A percentile compares a stretch with the other conserved stretches of the same genome.
phyloP scores from a whole-genome alignment of 2,797 vertebrate genomes.

The Pteropus rufus region DNA sequence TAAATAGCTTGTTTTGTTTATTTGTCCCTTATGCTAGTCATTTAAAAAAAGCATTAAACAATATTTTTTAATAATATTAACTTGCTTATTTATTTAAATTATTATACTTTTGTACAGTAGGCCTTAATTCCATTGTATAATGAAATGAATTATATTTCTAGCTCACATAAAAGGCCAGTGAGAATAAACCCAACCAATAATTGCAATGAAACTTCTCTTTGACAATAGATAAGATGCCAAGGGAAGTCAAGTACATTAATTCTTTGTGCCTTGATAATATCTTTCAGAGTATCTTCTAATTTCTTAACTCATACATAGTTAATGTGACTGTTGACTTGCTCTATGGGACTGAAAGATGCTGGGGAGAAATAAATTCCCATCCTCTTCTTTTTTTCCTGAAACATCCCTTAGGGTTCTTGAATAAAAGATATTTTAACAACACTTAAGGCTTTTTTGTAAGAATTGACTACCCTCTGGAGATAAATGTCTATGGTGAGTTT shows the following conservation, averaged over 20 bases:
- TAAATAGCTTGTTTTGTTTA: neutral
- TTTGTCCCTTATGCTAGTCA: neutral
- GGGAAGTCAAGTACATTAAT: neutral
- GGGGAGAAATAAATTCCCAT: neutral
- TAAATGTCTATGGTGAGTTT: neutral
- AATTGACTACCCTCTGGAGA: neutral
- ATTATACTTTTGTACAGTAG: neutral
- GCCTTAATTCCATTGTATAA: neutral
- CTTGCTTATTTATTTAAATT: neutral
- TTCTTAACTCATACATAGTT: neutral
- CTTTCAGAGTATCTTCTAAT: neutral
- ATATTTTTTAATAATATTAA: constrained; percentile 13
- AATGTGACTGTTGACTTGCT: neutral
- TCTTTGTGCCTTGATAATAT: neutral
- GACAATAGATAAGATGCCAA: neutral
- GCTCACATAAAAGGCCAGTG: neutral
- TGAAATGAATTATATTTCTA: neutral
- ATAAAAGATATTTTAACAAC: constrained; percentile 29
- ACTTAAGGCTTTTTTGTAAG: neutral
- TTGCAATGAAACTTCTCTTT: neutral
- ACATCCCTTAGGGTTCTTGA: neutral
- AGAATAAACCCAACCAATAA: neutral
- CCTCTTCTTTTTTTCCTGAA: neutral
- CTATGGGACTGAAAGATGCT: neutral
- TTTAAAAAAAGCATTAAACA: neutral